A percentile compares a stretch with the other conserved stretches of the same genome.
phyloP scores from a whole-genome alignment of 2,113 vertebrate genomes.

The Sterrhoptilus dennistouni region DNA sequence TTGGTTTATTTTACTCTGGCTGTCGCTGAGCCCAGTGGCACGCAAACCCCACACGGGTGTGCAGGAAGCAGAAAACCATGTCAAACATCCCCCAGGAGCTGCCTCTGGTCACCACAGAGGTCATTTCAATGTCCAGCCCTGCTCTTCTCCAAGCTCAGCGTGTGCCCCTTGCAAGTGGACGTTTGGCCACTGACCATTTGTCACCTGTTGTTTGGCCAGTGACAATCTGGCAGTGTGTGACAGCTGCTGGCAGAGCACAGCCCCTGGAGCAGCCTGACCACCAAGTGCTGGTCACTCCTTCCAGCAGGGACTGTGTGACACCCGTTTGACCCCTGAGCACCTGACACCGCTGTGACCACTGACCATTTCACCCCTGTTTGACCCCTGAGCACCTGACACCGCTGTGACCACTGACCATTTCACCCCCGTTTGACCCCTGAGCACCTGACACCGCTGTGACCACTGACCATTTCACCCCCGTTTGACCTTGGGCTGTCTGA shows the following conservation, averaged over 20 bases:
- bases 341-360: not conserved
- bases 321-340: not conserved
- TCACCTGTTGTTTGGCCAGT: not conserved
- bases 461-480: no score
- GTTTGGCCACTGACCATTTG: not conserved
- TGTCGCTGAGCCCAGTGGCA: not conserved
- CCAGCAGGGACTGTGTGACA: not conserved
- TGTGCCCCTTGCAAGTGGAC: not conserved
- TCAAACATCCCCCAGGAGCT: not conserved
- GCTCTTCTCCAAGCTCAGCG: accelerated
- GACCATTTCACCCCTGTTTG: accelerated
- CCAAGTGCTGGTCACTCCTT: not conserved
- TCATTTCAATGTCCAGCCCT: not conserved
- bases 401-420: no score
- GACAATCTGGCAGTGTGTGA: not conserved
- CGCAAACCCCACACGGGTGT: accelerated
- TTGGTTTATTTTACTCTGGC: not conserved
- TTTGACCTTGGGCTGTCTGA: not conserved
- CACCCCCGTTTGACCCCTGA: not conserved
- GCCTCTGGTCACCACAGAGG: not conserved
- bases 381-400: not conserved
- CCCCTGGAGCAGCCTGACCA: not conserved
- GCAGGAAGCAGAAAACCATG: accelerated
- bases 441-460: no score
- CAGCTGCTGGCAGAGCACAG: not conserved